Base-by-base conservation (phyloP, 30 jellyfish, hydroid and myxozoan genomes). In the Sanderia malayensis region DNA sequence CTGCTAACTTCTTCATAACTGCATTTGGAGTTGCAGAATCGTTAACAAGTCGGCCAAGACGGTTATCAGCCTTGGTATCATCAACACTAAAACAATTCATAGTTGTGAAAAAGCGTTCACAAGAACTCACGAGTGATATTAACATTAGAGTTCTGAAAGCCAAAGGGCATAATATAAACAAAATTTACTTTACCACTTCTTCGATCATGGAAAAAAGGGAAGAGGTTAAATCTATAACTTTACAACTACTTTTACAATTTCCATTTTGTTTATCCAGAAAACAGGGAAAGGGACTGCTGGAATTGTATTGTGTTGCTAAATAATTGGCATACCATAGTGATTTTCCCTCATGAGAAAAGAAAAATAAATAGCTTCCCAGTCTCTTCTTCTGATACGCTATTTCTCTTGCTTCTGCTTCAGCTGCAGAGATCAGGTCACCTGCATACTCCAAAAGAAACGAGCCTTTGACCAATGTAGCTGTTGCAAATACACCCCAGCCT, bases 1-100 rank as follows among this genome's bases (percentile, higher is more conserved):
- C 31, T 28, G 9, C 31, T n/a, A 57, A 24, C 31, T 57, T 57
- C 31, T 57, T 57, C 24, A 57, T 57, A 29, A 57, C 68, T 24
- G 68, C 27, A 28, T 57, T 57, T 57, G 68, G 68, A 57, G 17
- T 24, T 21, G 27, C 31, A 28, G 68, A 57, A 57, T 57, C 68
- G 21, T 57, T 57, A 24, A 57, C 68, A 24, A 57, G 68, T 57
- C 68, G 27, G 31, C 68, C 68, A n/a, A 57, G 27, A 24, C 68
- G 27, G 10, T 28, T 13, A 57, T 28, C 31, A 28, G 68, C 18
- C 27, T n/a, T n/a, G 68, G 68, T 57, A 57, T 24, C 68, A 57
- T 57, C 68, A 57, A 57, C 31, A 28, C 68, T 57, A 28, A 24
- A 57, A 57, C 27, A 57, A 57, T n/a, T 57, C 17, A 57, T 13